phyloP scores from a whole-genome alignment of 2,888 invertebrate genomes.

The Acanthosoma haemorrhoidale region DNA sequence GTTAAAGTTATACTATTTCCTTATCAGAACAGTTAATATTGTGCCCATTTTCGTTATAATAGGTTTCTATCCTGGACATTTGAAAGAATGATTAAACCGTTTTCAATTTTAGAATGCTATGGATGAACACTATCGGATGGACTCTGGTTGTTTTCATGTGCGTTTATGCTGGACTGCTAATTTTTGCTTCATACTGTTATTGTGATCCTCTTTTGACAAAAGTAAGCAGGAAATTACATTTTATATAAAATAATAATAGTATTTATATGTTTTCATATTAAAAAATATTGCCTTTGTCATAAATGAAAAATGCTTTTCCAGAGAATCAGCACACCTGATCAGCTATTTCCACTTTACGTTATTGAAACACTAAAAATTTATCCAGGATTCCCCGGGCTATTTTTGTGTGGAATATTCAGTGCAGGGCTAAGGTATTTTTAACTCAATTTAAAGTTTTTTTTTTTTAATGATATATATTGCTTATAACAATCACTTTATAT shows the following conservation, averaged over 20 bases:
- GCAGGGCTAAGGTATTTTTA: slow-evolving; percentile 50
- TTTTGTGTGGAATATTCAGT: slow-evolving; percentile 54
- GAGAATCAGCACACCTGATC: slow-evolving; percentile 43
- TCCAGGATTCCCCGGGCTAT: slow-evolving; percentile 53
- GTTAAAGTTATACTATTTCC: too few species aligned
- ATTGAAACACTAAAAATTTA: slow-evolving; percentile 50
- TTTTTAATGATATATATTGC: background rate
- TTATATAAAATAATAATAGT: background rate
- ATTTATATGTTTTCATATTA: background rate
- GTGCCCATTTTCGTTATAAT: too few species aligned
- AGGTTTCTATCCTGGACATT: too few species aligned
- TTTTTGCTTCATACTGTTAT: slow-evolving; percentile 49
- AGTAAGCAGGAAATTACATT: slow-evolving; percentile 44
- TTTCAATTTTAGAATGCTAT: slow-evolving; percentile 43
- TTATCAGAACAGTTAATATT: too few species aligned
- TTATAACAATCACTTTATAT: background rate
- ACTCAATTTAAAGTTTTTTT: background rate
- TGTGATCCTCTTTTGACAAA: slow-evolving; percentile 50
- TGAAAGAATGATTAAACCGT: background rate
- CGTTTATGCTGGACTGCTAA: slow-evolving; percentile 48
- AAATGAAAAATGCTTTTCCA: slow-evolving; percentile 34
- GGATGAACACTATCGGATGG: slow-evolving; percentile 45
- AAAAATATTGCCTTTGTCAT: background rate
- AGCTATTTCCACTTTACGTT: slow-evolving; percentile 52
- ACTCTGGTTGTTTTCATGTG: slow-evolving; percentile 43